Percentiles rank a stretch among this genome's conserved stretches.
These are phyloP conservation scores for Dryocosmus kuriphilus DNA, from an alignment of 2,888 invertebrate species.

Conservation along the genomic window DNA sequence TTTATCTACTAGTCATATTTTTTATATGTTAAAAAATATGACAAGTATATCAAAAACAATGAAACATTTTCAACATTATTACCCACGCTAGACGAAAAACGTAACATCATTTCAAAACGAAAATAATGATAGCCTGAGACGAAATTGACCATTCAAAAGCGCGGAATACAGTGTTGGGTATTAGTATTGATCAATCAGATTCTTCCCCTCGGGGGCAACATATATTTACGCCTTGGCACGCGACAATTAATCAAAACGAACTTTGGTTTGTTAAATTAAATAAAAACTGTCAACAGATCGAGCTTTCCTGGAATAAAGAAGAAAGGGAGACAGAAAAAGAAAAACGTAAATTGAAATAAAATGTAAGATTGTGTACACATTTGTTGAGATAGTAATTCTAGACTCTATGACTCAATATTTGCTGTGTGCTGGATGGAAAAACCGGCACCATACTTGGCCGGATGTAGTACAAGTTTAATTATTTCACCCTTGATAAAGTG, in stretches of 20 bases:
- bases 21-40: too few relatives aligned
- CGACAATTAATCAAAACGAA: conserved; percentile 2
- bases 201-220: neutral
- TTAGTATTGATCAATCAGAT: conserved; percentile 6
- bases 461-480: neutral
- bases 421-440: conserved; percentile 45
- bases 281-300: neutral
- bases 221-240: neutral
- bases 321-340: neutral
- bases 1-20: too few relatives aligned
- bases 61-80: too few relatives aligned
- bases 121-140: neutral
- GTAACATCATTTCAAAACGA: too few relatives aligned
- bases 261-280: neutral
- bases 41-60: too few relatives aligned
- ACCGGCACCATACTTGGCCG: conserved; percentile 51
- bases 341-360: neutral
- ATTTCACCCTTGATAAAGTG: neutral
- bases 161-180: neutral
- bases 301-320: neutral
- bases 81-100: too few relatives aligned
- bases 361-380: neutral
- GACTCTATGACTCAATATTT: conserved; percentile 58
- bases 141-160: neutral
- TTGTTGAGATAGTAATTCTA: conserved; percentile 48